Evolutionary conservation across 2,797 vertebrate genomes (phyloP).

Genomic region (Myripristis jacobus): DNA sequence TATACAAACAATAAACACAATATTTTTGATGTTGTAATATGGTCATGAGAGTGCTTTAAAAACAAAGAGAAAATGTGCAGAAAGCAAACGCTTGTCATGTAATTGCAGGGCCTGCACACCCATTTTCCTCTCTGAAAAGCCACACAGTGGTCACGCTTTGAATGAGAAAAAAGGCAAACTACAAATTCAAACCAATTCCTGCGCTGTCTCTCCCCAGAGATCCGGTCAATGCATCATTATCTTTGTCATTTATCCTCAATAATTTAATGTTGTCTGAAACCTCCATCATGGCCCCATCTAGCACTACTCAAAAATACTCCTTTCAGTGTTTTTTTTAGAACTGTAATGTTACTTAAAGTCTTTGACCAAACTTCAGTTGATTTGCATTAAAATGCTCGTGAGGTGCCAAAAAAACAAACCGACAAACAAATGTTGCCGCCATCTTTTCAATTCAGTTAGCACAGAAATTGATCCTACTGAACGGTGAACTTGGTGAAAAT

Average conservation of each 20-base stretch:
- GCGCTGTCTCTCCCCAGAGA: neutral
- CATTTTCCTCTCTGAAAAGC: slow-evolving; percentile 37
- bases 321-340: no score
- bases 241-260: neutral
- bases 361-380: no score
- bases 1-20: slow-evolving; percentile 67
- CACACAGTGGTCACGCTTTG: slow-evolving; percentile 38
- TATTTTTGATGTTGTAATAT: slow-evolving; percentile 44
- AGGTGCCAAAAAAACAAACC: no score
- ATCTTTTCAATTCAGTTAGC: neutral
- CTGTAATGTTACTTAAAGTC: no score
- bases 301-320: no score
- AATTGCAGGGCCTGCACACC: slow-evolving; percentile 62
- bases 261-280: neutral
- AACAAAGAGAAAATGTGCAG: slow-evolving; percentile 46
- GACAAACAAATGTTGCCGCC: no score
- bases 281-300: neutral
- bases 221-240: neutral
- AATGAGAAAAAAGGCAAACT: slow-evolving; percentile 24
- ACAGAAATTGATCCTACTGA: neutral
- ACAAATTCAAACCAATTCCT: slow-evolving; percentile 30
- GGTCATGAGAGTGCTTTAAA: slow-evolving; percentile 48
- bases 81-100: slow-evolving; percentile 67
- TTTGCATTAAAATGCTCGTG: neutral
- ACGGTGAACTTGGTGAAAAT: neutral